A percentile compares a stretch with the other conserved stretches of the same genome.
These are phyloP conservation scores for Zeus faber DNA, from an alignment of 2,113 vertebrate genomes.

Conservation along the genomic window DNA sequence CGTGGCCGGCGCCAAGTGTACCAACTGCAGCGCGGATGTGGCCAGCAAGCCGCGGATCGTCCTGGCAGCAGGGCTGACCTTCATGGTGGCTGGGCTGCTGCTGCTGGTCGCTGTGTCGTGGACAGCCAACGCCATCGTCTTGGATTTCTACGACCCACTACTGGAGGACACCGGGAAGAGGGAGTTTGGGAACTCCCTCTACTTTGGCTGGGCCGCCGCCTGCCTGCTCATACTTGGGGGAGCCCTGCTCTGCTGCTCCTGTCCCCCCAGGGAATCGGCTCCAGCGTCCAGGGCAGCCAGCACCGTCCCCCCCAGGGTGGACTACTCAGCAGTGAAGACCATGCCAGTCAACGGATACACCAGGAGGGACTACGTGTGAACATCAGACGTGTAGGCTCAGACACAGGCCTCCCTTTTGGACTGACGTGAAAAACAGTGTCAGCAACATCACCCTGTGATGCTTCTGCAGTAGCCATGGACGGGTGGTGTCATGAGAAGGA, in stretches of 20 bases:
- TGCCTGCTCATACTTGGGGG: constrained; percentile 74
- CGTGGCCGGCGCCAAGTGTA: constrained; percentile 78
- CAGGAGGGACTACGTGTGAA: constrained; percentile 76
- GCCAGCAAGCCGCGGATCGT: constrained; percentile 69
- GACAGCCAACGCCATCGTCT: constrained; percentile 74
- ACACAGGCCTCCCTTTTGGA: too few relatives aligned
- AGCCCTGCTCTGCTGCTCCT: constrained; percentile 75
- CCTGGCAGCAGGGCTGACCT: constrained; percentile 59
- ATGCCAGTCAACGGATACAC: constrained; percentile 57
- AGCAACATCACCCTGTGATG: too few relatives aligned
- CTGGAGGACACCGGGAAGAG: constrained; percentile 76
- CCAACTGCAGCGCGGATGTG: constrained; percentile 69
- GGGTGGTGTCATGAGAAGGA: not conserved
- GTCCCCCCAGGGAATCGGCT: constrained; percentile 30
- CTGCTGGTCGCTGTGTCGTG: constrained; percentile 75
- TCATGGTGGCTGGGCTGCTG: constrained; percentile 65
- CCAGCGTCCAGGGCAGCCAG: constrained; percentile 1
- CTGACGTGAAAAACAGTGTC: too few relatives aligned
- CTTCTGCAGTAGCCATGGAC: not conserved
- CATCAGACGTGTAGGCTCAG: not conserved
- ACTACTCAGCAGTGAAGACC: constrained; percentile 63
- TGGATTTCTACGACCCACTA: constrained; percentile 73
- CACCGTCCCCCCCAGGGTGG: constrained; percentile 31
- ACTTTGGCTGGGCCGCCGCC: constrained; percentile 78
- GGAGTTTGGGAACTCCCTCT: constrained; percentile 79